Conservation (phyloP, 2,113 vertebrate genomes). For the Sturnus vulgaris region DNA sequence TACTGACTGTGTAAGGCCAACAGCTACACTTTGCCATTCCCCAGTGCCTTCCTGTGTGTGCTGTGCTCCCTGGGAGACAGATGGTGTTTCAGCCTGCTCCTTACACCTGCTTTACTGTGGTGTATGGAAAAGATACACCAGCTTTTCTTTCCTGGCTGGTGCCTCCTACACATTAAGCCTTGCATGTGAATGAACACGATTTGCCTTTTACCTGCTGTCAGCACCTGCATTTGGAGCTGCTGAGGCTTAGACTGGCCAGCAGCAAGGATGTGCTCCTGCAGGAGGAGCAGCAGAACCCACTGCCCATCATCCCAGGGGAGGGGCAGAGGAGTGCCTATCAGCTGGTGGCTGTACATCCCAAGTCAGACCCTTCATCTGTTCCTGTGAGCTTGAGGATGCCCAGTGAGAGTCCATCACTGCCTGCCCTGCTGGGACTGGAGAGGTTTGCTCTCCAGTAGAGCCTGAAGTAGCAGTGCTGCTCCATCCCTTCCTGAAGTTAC, state of each 20-base stretch:
- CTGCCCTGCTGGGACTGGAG: too few relatives aligned
- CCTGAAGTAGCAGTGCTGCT: rapidly evolving
- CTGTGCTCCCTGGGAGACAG: not conserved
- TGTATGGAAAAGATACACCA: not conserved
- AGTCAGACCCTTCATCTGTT: not conserved
- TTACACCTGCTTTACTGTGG: not conserved
- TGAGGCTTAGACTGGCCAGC: not conserved
- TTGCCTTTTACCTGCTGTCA: not conserved
- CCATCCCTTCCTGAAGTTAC: not conserved
- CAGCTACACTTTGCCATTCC: rapidly evolving
- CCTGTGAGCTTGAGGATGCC: not conserved
- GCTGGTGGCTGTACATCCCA: not conserved
- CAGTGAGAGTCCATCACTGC: rapidly evolving
- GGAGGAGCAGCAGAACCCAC: not conserved
- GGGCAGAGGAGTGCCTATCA: not conserved
- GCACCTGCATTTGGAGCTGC: not conserved
- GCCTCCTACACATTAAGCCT: not conserved
- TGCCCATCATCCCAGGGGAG: not conserved
- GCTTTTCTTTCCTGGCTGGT: not conserved
- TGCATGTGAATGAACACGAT: not conserved
- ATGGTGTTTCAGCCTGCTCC: not conserved
- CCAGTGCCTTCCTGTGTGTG: not conserved
- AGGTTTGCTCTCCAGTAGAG: not conserved
- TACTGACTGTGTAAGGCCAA: not conserved
- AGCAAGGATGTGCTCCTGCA: not conserved